Base-by-base conservation (phyloP, 2,113 vertebrate species). In the Erythrocercus mccallii region DNA sequence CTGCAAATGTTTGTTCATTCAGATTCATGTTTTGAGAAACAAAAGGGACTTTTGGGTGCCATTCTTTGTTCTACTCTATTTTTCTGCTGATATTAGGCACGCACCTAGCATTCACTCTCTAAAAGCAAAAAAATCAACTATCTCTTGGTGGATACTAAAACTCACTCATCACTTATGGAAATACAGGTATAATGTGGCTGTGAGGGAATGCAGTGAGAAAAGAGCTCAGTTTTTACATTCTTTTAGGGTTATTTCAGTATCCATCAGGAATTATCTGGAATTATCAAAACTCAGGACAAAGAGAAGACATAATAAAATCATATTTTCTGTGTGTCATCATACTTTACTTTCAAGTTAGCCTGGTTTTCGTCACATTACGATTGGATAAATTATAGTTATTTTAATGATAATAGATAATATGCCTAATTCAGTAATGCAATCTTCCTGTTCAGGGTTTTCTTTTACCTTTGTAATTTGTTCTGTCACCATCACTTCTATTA, bases 401-500 rank as follows among this genome's bases (percentile, higher is more conserved):
- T 90, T 77, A 96, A 90, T 65, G 50, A 82, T 88, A 94, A 80
- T 54, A 86, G 74, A 76, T 85, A 90, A 80, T 90, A 79, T 30
- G 9, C 38, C 48, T 90, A 87, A 90, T 42, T 65, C 48, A 76
- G n/a, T 76, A 72, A 69, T 10, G 48, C 57, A 61, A 8, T 82
- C 25, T 93, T 90, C 54, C 58, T 85, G 31, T 57, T 37, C n/a
- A 79, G 20, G 22, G 20, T 72, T 90, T 95, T 76, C 21, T 4
- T 90, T 65, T 78, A 71, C 62, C 45, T 86, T 81, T 74, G 10
- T 28, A 37, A 85, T 96, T 87, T 47, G 13, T 87, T 81, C 78
- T 76, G 57, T 60, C 9, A 35, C 40, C 30, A 9, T 80, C 68
- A 58, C 24, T 87, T 91, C 28, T 45, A 60, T 81, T 87, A 72